A percentile compares a stretch with the other conserved stretches of the same genome.
Evolutionary conservation across 2,113 vertebrate species (phyloP).

Genomic region (Kobus ellipsiprymnus): DNA sequence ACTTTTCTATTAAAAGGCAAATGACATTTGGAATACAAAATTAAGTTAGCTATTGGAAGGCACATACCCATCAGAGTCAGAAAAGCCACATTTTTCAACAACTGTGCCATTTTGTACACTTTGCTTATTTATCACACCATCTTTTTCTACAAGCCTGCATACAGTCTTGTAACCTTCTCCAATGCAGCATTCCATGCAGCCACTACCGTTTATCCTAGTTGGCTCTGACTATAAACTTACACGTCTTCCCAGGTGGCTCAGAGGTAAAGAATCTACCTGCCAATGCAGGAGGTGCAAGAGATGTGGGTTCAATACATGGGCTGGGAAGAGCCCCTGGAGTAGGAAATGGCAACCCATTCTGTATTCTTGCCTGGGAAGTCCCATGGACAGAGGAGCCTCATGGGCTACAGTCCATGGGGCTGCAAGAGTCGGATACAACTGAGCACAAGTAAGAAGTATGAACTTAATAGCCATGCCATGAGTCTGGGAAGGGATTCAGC

Average conservation of each 20-base stretch:
- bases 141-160: not conserved
- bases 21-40: slow-evolving; percentile 4
- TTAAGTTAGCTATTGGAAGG: not conserved
- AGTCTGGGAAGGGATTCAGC: not conserved
- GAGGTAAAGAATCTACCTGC: not conserved
- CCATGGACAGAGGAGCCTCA: not conserved
- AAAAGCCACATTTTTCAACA: not conserved
- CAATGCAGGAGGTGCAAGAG: not conserved
- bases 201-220: not conserved
- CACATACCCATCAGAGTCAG: not conserved
- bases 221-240: not conserved
- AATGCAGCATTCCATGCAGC: not conserved
- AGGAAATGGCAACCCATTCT: not conserved
- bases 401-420: not conserved
- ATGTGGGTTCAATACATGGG: not conserved
- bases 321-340: not conserved
- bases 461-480: not conserved
- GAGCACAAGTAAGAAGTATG: not conserved
- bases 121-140: not conserved
- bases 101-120: not conserved
- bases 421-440: not conserved
- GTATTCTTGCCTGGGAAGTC: not conserved
- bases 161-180: not conserved
- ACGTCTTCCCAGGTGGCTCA: not conserved
- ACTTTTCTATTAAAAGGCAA: slow-evolving; percentile 16